These are phyloP conservation scores for Rhimphoctona megacephalus DNA, from an alignment of 2,888 invertebrate genomes.

Conservation along the genomic window DNA sequence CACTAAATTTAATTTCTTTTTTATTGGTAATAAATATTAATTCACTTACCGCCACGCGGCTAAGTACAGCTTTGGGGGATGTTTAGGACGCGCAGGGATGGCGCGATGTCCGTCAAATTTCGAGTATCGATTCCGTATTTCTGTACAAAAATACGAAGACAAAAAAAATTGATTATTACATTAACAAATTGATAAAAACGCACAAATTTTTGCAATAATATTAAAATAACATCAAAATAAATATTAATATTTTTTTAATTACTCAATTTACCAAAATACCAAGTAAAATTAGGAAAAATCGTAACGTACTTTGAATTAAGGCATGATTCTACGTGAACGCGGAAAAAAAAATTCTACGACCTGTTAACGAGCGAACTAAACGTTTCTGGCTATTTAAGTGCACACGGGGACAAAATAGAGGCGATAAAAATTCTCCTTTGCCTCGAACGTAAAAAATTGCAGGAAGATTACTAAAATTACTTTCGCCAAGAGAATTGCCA, in stretches of 20 bases:
- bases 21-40: slow-evolving; percentile 1
- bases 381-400: slow-evolving; percentile 32
- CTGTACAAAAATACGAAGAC: slow-evolving; percentile 37
- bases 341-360: slow-evolving; percentile 41
- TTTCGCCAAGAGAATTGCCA: slow-evolving; percentile 24
- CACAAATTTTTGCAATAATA: not conserved
- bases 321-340: not conserved
- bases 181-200: not conserved
- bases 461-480: slow-evolving; percentile 13
- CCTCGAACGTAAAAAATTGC: slow-evolving; percentile 17
- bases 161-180: not conserved
- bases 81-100: slow-evolving; percentile 37
- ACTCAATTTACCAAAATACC: not conserved
- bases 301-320: not conserved
- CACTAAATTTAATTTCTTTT: not conserved
- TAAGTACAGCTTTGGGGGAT: slow-evolving; percentile 60
- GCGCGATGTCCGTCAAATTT: slow-evolving; percentile 38
- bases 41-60: slow-evolving; percentile 62
- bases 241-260: not conserved
- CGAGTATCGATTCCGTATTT: slow-evolving; percentile 37
- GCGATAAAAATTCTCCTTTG: slow-evolving; percentile 7
- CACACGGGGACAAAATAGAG: slow-evolving; percentile 21
- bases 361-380: slow-evolving; percentile 64
- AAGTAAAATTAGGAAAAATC: not conserved
- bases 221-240: too few relatives aligned